Conservation (phyloP, 2,113 vertebrate species). For the Alaudala cheleensis region DNA sequence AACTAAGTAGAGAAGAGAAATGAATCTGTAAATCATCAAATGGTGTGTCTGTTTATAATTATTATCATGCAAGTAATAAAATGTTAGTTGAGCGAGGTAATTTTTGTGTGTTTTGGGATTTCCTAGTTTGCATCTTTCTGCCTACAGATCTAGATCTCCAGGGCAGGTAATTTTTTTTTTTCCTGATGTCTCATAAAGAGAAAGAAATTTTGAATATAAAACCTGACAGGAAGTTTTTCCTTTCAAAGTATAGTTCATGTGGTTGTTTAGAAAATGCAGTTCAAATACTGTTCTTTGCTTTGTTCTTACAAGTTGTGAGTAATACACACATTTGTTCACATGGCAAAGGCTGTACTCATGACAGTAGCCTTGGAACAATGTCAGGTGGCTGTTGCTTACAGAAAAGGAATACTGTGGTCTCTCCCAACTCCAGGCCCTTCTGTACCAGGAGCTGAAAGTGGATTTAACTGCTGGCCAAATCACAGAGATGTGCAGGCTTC, state of each 20-base stretch:
- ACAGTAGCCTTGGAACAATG: background rate
- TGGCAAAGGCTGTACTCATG: background rate
- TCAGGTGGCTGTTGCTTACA: background rate
- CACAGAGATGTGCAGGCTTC: background rate
- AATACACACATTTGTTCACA: background rate
- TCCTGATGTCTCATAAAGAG: background rate
- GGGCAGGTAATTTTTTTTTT: background rate
- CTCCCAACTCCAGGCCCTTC: background rate
- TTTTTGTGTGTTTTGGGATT: slow-evolving; percentile 57
- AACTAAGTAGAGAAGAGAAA: slow-evolving; percentile 11
- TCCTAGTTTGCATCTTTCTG: slow-evolving; percentile 38
- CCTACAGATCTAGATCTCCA: slow-evolving; percentile 15
- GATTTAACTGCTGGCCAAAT: background rate
- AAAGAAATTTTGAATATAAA: background rate
- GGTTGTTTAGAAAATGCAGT: background rate
- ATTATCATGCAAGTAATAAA: slow-evolving; percentile 14
- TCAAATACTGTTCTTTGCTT: background rate
- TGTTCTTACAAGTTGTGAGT: background rate
- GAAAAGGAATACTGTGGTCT: background rate
- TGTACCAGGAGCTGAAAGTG: background rate
- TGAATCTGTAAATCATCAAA: slow-evolving; percentile 26
- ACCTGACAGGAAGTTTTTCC: background rate
- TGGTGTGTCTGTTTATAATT: slow-evolving; percentile 21
- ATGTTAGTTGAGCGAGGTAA: slow-evolving; percentile 32
- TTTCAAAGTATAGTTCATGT: background rate